These are phyloP conservation scores for Callinectes sapidus DNA, from an alignment of 2,888 invertebrate genomes.

Conservation along the genomic window DNA sequence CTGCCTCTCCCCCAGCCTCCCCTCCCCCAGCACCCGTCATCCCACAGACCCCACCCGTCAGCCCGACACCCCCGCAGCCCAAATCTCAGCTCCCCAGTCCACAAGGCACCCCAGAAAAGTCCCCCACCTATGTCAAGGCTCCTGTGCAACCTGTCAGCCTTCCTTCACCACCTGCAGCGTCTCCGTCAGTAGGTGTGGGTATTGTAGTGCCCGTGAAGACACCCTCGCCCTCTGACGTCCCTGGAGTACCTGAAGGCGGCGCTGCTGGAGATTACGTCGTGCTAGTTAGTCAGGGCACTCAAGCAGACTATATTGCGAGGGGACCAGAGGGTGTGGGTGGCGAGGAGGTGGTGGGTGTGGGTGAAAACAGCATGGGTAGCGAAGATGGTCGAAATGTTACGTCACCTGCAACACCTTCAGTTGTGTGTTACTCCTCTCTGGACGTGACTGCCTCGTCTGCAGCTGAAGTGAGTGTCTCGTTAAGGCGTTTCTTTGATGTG, in stretches of 20 bases:
- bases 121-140: not conserved
- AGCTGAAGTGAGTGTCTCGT: not conserved
- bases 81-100: not conserved
- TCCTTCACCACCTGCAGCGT: not conserved
- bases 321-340: not conserved
- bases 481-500: not conserved
- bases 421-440: not conserved
- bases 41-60: not conserved
- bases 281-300: not conserved
- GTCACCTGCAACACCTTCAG: not conserved
- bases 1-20: not conserved
- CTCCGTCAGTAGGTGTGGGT: not conserved
- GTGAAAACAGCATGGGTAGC: not conserved
- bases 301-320: not conserved
- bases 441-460: slow-evolving; percentile 15
- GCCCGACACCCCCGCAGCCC: not conserved
- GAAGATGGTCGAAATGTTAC: not conserved
- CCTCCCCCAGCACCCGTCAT: not conserved
- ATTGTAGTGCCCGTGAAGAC: not conserved
- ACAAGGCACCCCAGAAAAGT: not conserved
- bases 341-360: not conserved
- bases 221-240: not conserved
- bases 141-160: not conserved
- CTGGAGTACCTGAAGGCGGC: not conserved
- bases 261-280: not conserved